These are phyloP conservation scores for Luehdorfia chinensis DNA, from an alignment of 1,140 invertebrate species.

Conservation along the genomic window DNA sequence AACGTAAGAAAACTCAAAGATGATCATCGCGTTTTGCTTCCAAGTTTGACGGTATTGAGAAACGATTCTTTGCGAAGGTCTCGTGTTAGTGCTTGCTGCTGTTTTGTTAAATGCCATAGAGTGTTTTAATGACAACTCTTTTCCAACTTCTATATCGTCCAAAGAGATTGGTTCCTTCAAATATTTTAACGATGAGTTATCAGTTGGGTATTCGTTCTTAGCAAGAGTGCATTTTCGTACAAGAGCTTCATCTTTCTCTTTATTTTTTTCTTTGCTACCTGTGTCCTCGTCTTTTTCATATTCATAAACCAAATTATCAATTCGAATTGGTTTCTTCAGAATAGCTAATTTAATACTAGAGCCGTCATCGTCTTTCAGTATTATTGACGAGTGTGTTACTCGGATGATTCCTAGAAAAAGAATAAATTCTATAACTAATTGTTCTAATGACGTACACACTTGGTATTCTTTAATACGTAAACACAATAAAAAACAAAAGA, in stretches of 20 bases:
- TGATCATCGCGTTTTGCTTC: conserved; percentile 46
- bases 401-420: conserved; percentile 58
- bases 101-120: conserved; percentile 24
- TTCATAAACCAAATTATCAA: conserved; percentile 34
- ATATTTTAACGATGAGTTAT: conserved; percentile 16
- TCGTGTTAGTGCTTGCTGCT: conserved; percentile 27
- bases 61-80: conserved; percentile 7
- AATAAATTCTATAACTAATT: conserved; percentile 19
- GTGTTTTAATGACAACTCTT: conserved; percentile 13
- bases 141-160: conserved; percentile 25
- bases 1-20: conserved; percentile 51
- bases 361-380: conserved; percentile 48
- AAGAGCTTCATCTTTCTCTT: conserved; percentile 16
- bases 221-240: neutral
- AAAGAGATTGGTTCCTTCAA: conserved; percentile 39
- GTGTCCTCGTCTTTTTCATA: conserved; percentile 20
- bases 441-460: neutral
- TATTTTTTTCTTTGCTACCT: neutral
- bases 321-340: conserved; percentile 39
- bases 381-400: conserved; percentile 43
- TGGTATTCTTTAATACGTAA: conserved; percentile 7
- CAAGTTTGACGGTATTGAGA: conserved; percentile 25
- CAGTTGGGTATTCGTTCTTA: neutral
- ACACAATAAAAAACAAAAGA: neutral
- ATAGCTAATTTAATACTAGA: conserved; percentile 38